phyloP scores from a whole-genome alignment of 1,140 invertebrate genomes.

The Ips typographus region DNA sequence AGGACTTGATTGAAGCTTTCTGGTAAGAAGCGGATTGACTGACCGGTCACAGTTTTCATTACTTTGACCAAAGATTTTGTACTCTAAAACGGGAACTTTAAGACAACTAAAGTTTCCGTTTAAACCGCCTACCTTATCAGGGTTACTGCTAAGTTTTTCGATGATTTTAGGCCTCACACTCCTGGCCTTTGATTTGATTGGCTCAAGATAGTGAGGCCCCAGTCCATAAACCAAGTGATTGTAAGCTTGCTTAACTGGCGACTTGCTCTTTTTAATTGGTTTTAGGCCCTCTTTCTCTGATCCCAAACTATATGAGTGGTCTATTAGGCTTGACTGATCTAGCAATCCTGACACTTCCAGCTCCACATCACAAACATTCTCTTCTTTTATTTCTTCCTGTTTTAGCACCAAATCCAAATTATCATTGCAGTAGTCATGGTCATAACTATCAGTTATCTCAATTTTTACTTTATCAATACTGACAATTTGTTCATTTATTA shows the following conservation, averaged over 20 bases:
- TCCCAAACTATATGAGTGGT: slow-evolving; percentile 41
- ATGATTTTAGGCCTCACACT: slow-evolving; percentile 9
- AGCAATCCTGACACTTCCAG: neutral
- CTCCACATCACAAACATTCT: neutral
- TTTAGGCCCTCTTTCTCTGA: slow-evolving; percentile 10
- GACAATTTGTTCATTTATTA: slow-evolving; percentile 1
- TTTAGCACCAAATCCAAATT: slow-evolving; percentile 17
- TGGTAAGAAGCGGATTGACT: slow-evolving; percentile 33
- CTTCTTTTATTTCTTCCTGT: neutral
- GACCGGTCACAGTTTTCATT: slow-evolving; percentile 31
- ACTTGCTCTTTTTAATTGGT: slow-evolving; percentile 17
- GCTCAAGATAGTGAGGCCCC: slow-evolving; percentile 24
- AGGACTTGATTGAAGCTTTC: slow-evolving; percentile 32
- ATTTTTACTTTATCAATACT: slow-evolving; percentile 5
- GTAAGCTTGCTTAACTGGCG: slow-evolving; percentile 29
- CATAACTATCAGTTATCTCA: slow-evolving; percentile 16
- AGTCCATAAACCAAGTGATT: slow-evolving; percentile 31
- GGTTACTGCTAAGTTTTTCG: slow-evolving; percentile 7
- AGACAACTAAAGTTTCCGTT: neutral
- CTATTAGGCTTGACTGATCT: slow-evolving; percentile 14
- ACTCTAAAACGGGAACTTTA: slow-evolving; percentile 16
- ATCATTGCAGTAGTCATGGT: slow-evolving; percentile 43
- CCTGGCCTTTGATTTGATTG: slow-evolving; percentile 3
- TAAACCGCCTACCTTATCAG: slow-evolving; percentile 23
- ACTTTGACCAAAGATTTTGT: slow-evolving; percentile 20